Evolutionary conservation across 1,140 invertebrate species (phyloP), one percentile per base, ranked within the genome.

Genomic region (Trichogramma pretiosum): DNA sequence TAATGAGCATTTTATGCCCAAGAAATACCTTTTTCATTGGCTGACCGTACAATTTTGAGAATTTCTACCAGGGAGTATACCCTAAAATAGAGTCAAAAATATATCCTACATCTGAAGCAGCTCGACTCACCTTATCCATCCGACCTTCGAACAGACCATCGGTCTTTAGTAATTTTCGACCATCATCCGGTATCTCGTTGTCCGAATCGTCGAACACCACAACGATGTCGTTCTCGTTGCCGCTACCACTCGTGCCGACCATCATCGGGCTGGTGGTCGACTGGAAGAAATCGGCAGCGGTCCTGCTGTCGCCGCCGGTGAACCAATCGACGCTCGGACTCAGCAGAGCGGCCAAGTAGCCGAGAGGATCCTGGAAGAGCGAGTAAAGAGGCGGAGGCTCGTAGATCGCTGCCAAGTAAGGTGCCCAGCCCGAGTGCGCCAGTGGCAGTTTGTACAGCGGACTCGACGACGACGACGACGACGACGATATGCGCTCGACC

Each of bases 341-440:
- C 1, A 52, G 19, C n/a, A 14, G 16, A 0, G 44, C 7, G 8
- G 24, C 21, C 2, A 52, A 14, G 34, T 47, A 52, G 3, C 21
- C 24, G n/a, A 47, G 17, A 1, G 50, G 34, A 26, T 52, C 30
- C 3, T 19, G 23, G 16, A 36, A 30, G 13, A 46, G 46, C 1
- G 55, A 19, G 3, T 53, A 1, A 7, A 57, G 19, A 10, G 56
- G 33, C 33, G 59, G 56, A 32, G 62, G 62, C 41, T 63, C 58
- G 47, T 64, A 67, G 26, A 58, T 48, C 3, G 60, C 57, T 10
- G 61, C 55, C 3, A 67, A 14, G 14, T 63, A 64, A 16, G 64
- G 59, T n/a, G 50, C 59, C 44, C 55, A 55, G 7, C 36, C 23
- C 13, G n/a, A 48, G 14, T 19, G 19, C 1, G 26, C 3, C 17